Conservation (phyloP, 2,797 vertebrate species). For the Simalia tracyae region DNA sequence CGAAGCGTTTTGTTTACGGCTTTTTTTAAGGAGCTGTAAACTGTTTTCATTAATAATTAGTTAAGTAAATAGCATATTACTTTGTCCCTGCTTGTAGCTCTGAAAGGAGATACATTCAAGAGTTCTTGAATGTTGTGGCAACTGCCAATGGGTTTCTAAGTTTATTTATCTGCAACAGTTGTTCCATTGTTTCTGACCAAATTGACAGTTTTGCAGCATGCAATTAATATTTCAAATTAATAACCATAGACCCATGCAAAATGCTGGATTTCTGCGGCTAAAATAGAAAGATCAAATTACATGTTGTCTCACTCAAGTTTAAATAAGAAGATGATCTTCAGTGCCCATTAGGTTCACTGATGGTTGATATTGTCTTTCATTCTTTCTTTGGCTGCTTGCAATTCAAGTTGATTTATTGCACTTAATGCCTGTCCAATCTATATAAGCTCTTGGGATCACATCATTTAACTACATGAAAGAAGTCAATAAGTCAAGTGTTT, state of each 20-base stretch:
- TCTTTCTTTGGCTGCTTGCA: constrained; percentile 34
- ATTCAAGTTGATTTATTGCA: constrained; percentile 49
- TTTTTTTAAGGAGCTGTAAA: constrained; percentile 38
- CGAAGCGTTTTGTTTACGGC: constrained; percentile 8
- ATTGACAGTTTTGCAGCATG: constrained; percentile 41
- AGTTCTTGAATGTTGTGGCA: background rate
- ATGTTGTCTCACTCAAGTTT: constrained; percentile 14
- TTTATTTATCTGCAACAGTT: constrained; percentile 46
- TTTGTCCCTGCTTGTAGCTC: constrained; percentile 36
- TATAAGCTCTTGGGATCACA: constrained; percentile 18
- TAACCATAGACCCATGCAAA: constrained; percentile 39
- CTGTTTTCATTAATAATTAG: constrained; percentile 48
- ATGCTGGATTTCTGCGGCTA: constrained; percentile 30
- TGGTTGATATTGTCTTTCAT: background rate
- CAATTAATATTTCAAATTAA: constrained; percentile 41
- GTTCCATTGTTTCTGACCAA: constrained; percentile 12
- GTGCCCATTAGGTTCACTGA: constrained; percentile 13
- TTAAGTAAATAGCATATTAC: constrained; percentile 30
- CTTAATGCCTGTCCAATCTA: constrained; percentile 18
- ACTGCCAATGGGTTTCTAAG: background rate
- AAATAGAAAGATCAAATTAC: constrained; percentile 36
- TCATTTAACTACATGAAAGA: background rate
- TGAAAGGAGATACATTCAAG: constrained; percentile 22
- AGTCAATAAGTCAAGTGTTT: constrained; percentile 18
- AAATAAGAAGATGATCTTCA: constrained; percentile 16